Base-by-base conservation (phyloP, 2,888 invertebrate species). In the Acronicta aceris region DNA sequence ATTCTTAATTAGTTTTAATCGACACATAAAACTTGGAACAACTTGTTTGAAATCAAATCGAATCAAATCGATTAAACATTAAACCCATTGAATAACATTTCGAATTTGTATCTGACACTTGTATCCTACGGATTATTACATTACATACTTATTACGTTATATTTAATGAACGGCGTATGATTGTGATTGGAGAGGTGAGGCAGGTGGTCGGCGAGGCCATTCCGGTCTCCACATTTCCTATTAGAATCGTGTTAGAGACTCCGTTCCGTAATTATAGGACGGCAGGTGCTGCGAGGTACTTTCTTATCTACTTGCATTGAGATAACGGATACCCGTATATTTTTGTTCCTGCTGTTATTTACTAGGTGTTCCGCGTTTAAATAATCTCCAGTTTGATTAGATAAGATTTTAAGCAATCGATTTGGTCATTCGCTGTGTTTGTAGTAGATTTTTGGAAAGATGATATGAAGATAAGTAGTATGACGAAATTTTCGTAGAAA, bases 231-330 rank as follows among this genome's bases (percentile, higher is more conserved):
- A 82, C 81, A 86, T 91, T 90, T 93, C 93, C 91, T 92, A 93
- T 94, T 94, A 92, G 92, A 92, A 89, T 89, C 91, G 81, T 81
- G 85, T 85, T 86, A 84, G 85, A 87, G 78, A 79, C 81, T 78
- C 87, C 86, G 89, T 89, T 87, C 90, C 83, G 87, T 90, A 88
- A 90, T 90, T 92, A 92, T 88, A 85, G 82, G 83, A 84, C 71
- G 83, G 89, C 92, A 93, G 93, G 93, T 94, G 93, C 90, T 78
- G 46, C 63, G 85, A 83, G n/a, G 84, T 66, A 84, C 86, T 87
- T 86, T 86, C 77, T 84, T 87, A 88, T 87, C 85, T 86, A 83
- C 85, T 81, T 81, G 83, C 83, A 81, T 78, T 77, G 54, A 85
- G 77, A 82, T 84, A 87, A 83, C 88, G 86, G 89, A 83, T 83